Percentiles rank a stretch among this genome's conserved stretches.
These are phyloP conservation scores for Araneus ventricosus DNA, from an alignment of 1,140 invertebrate species.

Conservation along the genomic window DNA sequence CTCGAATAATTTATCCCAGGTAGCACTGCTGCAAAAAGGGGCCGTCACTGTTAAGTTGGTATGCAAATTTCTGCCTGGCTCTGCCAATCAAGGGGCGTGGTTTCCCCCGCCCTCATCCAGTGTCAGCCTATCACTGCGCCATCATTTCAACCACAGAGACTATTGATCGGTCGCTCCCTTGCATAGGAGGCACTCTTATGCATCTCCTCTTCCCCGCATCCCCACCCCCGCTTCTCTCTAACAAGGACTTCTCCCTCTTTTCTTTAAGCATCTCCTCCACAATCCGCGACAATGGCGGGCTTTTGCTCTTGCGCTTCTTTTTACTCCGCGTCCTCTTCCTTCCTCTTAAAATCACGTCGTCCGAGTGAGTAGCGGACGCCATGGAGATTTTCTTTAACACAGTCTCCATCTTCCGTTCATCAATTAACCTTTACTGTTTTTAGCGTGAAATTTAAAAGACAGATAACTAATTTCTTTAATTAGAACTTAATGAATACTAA, in stretches of 20 bases:
- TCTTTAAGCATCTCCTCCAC: conserved; percentile 74
- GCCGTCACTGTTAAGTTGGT: conserved; percentile 73
- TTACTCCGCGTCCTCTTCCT: conserved; percentile 41
- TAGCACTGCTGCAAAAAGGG: conserved; percentile 68
- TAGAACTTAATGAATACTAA: too few relatives aligned
- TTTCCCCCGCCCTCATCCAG: conserved; percentile 59
- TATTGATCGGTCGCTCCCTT: conserved; percentile 72
- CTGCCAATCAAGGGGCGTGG: conserved; percentile 72
- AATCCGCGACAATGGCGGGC: conserved; percentile 74
- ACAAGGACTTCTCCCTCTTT: conserved; percentile 72
- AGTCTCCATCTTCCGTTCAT: too few relatives aligned
- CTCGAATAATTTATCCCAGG: conserved; percentile 73
- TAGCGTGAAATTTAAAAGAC: too few relatives aligned
- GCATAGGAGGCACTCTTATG: conserved; percentile 74
- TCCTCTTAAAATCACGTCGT: conserved; percentile 54
- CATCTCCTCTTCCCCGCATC: conserved; percentile 67
- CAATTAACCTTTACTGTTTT: too few relatives aligned
- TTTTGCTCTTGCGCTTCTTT: conserved; percentile 75
- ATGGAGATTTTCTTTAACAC: not conserved
- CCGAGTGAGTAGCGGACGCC: not conserved
- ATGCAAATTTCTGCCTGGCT: conserved; percentile 72
- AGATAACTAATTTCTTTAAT: too few relatives aligned
- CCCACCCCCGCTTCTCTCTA: conserved; percentile 60
- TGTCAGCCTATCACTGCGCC: conserved; percentile 73
- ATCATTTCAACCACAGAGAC: conserved; percentile 73